Conservation (phyloP, 2,888 invertebrate species). For the Thereva nobilitata region DNA sequence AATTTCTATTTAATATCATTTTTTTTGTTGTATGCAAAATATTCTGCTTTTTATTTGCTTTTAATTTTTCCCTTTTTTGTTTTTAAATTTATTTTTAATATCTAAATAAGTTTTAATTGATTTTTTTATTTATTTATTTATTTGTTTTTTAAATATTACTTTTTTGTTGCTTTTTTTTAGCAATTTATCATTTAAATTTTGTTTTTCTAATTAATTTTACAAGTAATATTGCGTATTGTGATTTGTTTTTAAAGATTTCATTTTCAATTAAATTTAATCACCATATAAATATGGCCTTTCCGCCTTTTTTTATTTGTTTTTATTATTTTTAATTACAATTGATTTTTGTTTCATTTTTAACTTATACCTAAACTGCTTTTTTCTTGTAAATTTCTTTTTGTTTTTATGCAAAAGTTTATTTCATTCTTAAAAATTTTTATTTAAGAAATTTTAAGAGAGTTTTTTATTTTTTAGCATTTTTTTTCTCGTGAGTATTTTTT, state of each 20-base stretch:
- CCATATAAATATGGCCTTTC: too few species aligned
- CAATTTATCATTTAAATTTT: slow-evolving; percentile 7
- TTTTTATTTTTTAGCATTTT: neutral
- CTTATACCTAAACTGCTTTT: too few species aligned
- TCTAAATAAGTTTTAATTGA: slow-evolving; percentile 4
- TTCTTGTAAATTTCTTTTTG: neutral
- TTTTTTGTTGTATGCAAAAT: slow-evolving; percentile 5
- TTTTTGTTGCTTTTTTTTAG: neutral
- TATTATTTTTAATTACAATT: too few species aligned
- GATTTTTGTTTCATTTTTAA: too few species aligned
- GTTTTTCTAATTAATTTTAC: neutral
- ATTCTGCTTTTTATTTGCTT: neutral
- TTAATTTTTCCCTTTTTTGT: slow-evolving; percentile 3
- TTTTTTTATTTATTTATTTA: neutral
- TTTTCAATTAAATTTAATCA: too few species aligned
- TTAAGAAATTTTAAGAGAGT: neutral
- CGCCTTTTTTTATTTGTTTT: too few species aligned
- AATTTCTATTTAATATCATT: neutral
- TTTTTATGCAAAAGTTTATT: neutral
- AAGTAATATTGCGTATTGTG: slow-evolving; percentile 1
- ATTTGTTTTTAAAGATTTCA: too few species aligned
- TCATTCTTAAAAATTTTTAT: slow-evolving; percentile 10
- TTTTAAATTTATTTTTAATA: neutral
- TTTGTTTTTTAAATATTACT: neutral
- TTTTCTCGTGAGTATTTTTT: slow-evolving; percentile 23